Evolutionary conservation across 2,888 invertebrate species (phyloP).

Genomic region (Rhopalosiphum nymphaeae): DNA sequence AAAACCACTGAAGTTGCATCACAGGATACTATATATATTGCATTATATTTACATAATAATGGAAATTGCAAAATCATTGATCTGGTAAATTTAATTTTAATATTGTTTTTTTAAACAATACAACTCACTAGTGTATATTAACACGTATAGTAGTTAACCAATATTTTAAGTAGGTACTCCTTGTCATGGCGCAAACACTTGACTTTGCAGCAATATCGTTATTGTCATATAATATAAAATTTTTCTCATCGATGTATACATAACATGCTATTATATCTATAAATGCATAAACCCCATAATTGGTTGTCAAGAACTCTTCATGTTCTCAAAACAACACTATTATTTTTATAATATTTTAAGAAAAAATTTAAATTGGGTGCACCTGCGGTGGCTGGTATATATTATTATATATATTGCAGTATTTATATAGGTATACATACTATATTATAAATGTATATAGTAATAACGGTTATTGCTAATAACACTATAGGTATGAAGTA

Average conservation of each 20-base stretch:
- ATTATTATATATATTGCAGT: not conserved
- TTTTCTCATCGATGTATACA: not conserved
- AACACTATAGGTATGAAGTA: not conserved
- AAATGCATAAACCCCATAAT: constrained; percentile 28
- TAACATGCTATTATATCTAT: not conserved
- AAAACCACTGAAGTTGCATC: not conserved
- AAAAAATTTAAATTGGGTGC: not conserved
- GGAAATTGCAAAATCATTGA: not conserved
- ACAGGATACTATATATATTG: not conserved
- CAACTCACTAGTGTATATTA: not conserved
- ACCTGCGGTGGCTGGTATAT: not conserved
- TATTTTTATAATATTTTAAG: constrained; percentile 19
- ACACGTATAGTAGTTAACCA: not conserved
- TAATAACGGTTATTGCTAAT: not conserved
- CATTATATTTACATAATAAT: not conserved
- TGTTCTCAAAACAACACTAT: not conserved
- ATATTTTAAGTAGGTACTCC: not conserved
- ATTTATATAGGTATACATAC: not conserved
- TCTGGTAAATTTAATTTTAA: not conserved
- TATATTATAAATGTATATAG: not conserved
- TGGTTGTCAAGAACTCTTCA: constrained; percentile 20
- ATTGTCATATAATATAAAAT: constrained; percentile 13
- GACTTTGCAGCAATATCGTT: constrained; percentile 13
- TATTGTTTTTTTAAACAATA: constrained; percentile 2
- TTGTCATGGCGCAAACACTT: not conserved